These are phyloP conservation scores for Lichenostomus cassidix DNA, from an alignment of 2,113 vertebrate species.

Conservation along the genomic window DNA sequence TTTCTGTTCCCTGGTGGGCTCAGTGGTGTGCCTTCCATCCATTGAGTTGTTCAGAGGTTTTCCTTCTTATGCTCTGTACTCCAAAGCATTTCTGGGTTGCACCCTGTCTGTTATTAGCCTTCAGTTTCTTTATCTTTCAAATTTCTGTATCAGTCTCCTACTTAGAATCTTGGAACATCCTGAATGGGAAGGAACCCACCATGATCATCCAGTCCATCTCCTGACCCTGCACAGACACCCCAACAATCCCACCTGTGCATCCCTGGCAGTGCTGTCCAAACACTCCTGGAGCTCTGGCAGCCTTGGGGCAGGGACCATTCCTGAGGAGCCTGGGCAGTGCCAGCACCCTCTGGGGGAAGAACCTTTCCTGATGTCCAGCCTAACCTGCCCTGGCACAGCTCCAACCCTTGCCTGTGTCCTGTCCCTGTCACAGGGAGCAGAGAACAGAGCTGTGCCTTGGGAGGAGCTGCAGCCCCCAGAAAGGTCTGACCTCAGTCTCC, in stretches of 20 bases:
- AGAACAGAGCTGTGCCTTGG: not conserved
- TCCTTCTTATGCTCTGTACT: not conserved
- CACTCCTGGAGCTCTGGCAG: not conserved
- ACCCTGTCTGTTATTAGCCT: not conserved
- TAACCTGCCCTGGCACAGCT: not conserved
- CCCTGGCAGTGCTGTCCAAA: not conserved
- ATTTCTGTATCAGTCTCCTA: not conserved
- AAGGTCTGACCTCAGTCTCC: not conserved
- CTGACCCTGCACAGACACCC: not conserved
- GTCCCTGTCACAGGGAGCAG: not conserved
- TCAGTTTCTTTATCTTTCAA: not conserved
- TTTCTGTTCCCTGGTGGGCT: not conserved
- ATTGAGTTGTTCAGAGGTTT: not conserved
- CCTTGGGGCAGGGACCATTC: not conserved
- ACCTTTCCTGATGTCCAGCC: not conserved
- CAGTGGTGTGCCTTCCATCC: not conserved
- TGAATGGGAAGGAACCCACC: not conserved
- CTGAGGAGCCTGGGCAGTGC: not conserved
- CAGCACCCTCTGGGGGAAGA: not conserved
- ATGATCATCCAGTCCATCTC: rapidly evolving
- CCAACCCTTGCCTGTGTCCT: not conserved
- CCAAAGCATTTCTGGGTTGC: not conserved
- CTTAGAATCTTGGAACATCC: not conserved
- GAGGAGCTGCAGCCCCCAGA: not conserved
- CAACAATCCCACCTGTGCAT: no score